Conservation (phyloP, 2,113 vertebrate species). For the Gobius niger region DNA sequence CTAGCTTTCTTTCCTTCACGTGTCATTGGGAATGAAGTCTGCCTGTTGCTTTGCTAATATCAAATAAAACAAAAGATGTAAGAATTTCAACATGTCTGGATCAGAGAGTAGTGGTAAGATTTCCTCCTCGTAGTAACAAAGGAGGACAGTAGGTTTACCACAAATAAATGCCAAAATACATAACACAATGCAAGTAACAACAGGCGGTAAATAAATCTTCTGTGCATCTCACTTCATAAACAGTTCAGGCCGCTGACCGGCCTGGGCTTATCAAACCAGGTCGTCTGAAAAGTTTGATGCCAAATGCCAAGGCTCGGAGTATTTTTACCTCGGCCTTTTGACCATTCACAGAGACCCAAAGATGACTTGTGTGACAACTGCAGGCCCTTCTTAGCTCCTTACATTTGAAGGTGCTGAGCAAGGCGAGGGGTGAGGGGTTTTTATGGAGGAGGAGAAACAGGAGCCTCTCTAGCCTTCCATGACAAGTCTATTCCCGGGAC, state of each 20-base stretch:
- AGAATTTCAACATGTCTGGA: no score
- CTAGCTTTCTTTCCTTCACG: neutral
- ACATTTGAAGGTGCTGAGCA: constrained; percentile 60
- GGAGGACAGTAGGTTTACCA: no score
- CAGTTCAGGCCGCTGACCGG: neutral
- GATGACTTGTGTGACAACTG: constrained; percentile 44
- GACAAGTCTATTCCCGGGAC: constrained; percentile 63
- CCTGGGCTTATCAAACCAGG: constrained; percentile 23
- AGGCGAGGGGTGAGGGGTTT: constrained; percentile 43
- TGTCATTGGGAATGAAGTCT: neutral
- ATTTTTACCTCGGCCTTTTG: constrained; percentile 58
- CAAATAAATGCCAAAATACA: neutral
- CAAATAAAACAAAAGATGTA: no score
- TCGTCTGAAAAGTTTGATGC: constrained; percentile 48
- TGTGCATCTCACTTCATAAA: constrained; percentile 11
- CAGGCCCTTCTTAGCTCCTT: constrained; percentile 34
- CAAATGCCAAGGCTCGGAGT: constrained; percentile 18
- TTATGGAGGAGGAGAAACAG: constrained; percentile 63
- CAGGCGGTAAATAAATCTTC: neutral
- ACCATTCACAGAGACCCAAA: constrained; percentile 19
- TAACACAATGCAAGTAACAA: neutral
- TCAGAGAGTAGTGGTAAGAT: no score
- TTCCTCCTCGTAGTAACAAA: no score
- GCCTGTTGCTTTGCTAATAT: neutral
- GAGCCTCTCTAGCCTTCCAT: constrained; percentile 50